These are phyloP conservation scores for Hydrotaea diabolus DNA, from an alignment of 2,888 invertebrate genomes.

Conservation along the genomic window DNA sequence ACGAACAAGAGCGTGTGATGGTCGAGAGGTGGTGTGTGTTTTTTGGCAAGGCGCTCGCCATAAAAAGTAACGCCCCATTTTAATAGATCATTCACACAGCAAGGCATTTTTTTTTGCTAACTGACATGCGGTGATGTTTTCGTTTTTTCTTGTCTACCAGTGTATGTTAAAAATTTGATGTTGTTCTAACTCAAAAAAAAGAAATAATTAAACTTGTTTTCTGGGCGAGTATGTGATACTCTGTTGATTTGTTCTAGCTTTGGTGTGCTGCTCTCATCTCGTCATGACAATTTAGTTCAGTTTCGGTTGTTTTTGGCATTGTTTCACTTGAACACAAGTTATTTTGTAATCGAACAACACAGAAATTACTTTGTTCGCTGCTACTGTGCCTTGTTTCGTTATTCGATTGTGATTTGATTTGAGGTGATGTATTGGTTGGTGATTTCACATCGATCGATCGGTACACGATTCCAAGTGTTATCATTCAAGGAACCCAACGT, in stretches of 20 bases:
- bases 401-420: background rate
- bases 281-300: background rate
- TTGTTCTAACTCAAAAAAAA: slow-evolving; percentile 9
- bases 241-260: background rate
- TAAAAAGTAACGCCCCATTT: slow-evolving; percentile 35
- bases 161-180: background rate
- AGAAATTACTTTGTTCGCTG: slow-evolving; percentile 36
- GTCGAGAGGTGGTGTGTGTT: background rate
- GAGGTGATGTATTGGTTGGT: no score
- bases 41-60: slow-evolving; percentile 9
- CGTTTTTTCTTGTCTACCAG: background rate
- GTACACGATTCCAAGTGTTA: no score
- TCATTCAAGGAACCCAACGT: background rate
- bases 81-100: background rate
- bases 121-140: background rate
- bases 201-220: slow-evolving; percentile 18
- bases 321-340: background rate
- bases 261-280: background rate
- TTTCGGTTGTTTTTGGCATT: background rate
- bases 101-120: background rate
- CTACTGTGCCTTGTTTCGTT: slow-evolving; percentile 17
- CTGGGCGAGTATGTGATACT: background rate
- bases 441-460: background rate
- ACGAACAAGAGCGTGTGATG: background rate
- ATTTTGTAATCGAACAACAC: slow-evolving; percentile 12